A percentile compares a stretch with the other conserved stretches of the same genome.
Conservation (phyloP, 2,113 vertebrate genomes). For the Leucosticte australis region DNA sequence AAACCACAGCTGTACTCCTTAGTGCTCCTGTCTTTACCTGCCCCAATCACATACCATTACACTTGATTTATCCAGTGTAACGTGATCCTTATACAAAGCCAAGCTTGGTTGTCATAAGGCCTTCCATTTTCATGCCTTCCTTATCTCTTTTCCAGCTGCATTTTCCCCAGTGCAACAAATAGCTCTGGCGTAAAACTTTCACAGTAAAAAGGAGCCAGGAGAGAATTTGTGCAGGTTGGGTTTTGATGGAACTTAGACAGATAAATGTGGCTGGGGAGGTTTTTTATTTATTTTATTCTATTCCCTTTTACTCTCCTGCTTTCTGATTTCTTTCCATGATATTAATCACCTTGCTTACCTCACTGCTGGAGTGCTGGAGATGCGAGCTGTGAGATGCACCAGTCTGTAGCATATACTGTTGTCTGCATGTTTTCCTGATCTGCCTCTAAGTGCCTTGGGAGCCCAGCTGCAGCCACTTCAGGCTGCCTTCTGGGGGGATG, state of each 20-base stretch:
- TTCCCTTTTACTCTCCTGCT: neutral
- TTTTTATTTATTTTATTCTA: neutral
- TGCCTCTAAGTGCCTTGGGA: neutral
- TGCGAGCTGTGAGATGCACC: neutral
- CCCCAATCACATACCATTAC: neutral
- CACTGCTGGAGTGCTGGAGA: neutral
- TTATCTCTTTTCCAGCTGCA: conserved; percentile 1
- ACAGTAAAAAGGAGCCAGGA: neutral
- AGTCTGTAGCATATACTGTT: neutral
- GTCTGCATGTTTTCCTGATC: neutral
- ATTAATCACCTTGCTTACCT: neutral
- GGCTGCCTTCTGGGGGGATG: neutral
- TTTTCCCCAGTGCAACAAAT: neutral
- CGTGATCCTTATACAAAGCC: neutral
- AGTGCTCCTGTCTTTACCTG: conserved; percentile 38
- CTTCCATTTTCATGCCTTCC: conserved; percentile 16
- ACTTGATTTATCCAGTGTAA: conserved; percentile 33
- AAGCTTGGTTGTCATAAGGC: neutral
- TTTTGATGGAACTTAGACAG: neutral
- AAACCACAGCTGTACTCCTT: conserved; percentile 6
- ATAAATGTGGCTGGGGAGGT: neutral
- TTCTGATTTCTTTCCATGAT: neutral
- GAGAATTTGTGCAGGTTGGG: neutral
- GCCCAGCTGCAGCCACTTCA: neutral
- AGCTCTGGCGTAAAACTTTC: neutral